Percentiles rank a stretch among this genome's conserved stretches.
Conservation (phyloP, 2,113 vertebrate genomes). For the Albula goreensis region DNA sequence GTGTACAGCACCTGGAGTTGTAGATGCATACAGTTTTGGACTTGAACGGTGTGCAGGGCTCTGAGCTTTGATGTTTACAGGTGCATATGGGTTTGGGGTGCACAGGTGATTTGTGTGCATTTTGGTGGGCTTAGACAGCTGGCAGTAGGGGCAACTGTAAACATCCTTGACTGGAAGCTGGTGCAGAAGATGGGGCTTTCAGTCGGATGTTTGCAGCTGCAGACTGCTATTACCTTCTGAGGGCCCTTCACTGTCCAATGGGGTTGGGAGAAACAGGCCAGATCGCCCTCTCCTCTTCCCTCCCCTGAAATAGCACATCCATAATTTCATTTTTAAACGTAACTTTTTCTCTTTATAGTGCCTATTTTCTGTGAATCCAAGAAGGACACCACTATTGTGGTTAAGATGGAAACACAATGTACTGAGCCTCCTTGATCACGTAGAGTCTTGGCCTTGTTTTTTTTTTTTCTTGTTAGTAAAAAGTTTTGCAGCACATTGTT, state of each 20-base stretch:
- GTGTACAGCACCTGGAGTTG: no score
- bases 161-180: slow-evolving; percentile 91
- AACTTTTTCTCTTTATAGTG: no score
- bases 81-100: neutral
- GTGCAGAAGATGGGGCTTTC: slow-evolving; percentile 76
- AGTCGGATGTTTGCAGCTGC: slow-evolving; percentile 90
- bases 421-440: no score
- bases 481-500: no score
- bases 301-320: no score
- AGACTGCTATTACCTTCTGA: slow-evolving; percentile 62
- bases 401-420: no score
- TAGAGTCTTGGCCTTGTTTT: no score
- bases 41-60: neutral
- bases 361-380: no score
- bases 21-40: no score
- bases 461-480: no score
- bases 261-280: neutral
- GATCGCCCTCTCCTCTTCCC: neutral
- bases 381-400: no score
- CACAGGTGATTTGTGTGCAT: neutral
- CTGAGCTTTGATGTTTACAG: neutral
- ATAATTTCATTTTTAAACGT: no score
- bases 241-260: neutral
- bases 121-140: slow-evolving; percentile 1
- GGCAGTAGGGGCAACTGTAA: slow-evolving; percentile 45